A percentile compares a stretch with the other conserved stretches of the same genome.
phyloP scores from a whole-genome alignment of 2,888 invertebrate genomes.

The Zhengitettix transpicula region DNA sequence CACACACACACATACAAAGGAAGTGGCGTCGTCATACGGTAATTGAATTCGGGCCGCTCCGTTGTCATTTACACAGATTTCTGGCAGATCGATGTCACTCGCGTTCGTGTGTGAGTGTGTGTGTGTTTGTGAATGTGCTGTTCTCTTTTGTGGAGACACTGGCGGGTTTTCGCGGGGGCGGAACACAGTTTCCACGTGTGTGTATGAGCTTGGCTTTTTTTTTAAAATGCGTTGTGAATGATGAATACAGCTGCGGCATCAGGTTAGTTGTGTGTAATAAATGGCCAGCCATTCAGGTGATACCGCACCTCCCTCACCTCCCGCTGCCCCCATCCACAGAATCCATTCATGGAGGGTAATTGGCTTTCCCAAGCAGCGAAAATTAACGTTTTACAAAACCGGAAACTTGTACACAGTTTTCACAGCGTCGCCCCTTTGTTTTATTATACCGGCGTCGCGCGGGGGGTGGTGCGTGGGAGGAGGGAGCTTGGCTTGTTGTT shows the following conservation, averaged over 20 bases:
- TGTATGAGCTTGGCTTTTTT: background rate
- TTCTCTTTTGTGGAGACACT: background rate
- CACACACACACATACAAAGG: conserved; percentile 5
- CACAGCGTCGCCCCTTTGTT: background rate
- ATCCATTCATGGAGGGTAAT: background rate
- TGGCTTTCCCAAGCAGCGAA: background rate
- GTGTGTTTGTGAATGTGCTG: background rate
- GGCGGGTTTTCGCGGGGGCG: background rate
- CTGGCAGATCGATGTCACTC: background rate
- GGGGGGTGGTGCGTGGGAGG: background rate
- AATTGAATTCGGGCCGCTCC: conserved; percentile 5
- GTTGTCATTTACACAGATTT: background rate
- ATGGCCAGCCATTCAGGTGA: background rate
- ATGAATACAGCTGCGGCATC: background rate
- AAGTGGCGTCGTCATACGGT: conserved; percentile 9
- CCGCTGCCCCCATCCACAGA: too few species aligned
- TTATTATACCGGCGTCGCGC: background rate
- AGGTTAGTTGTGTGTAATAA: background rate
- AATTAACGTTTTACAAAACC: background rate
- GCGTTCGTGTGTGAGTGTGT: background rate
- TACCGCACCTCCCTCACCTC: background rate
- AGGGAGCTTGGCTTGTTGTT: background rate
- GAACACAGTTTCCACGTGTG: too few species aligned
- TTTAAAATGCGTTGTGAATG: background rate
- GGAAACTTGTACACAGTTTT: background rate